Base-by-base conservation (phyloP, 2,797 vertebrate genomes). In the Anolis apletophallus region DNA sequence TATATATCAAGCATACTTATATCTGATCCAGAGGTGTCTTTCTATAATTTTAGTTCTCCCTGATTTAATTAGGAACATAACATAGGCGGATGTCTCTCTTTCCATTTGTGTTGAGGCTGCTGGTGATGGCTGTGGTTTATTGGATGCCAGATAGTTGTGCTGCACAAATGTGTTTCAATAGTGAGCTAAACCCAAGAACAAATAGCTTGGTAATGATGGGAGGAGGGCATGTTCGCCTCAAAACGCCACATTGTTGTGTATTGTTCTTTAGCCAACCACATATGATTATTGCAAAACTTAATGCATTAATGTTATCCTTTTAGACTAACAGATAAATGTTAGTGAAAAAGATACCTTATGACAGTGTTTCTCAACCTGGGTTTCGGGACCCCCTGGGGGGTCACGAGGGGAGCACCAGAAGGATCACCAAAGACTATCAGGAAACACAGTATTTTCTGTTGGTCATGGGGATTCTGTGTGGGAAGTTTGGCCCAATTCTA, bases 131-230 rank as follows among this genome's bases (percentile, higher is more conserved):
- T 57, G 26, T 79, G 26, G 17, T 19, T 55, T 46, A 12, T 83
- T 57, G 73, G 55, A 32, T 78, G 21, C 67, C 83, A 34, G 64
- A 78, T 78, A 83, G 86, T 77, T 1, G 26, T 16, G 32, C 40
- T 74, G 75, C 46, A 77, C 61, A 55, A 77, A 82, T 87, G 50
- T 81, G 61, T 57, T 50, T 71, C 52, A 36, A 34, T 83, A 78
- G 23, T n/a, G 64, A 69, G 14, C 50, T 83, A 46, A 87, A 72
- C 75, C 36, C 26, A 14, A 52, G 54, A 67, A 32, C 55, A 73
- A 73, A 23, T 79, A 71, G 52, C 16, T 5, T 69, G n/a, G 75
- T 73, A 23, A 3, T 72, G 68, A 72, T 80, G 34, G 84, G 59
- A 52, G 21, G 52, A 52, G 4, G 46, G 11, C 50, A 71, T 54